Base-by-base conservation (phyloP, 2,797 vertebrate species). In the Botia almorhae region DNA sequence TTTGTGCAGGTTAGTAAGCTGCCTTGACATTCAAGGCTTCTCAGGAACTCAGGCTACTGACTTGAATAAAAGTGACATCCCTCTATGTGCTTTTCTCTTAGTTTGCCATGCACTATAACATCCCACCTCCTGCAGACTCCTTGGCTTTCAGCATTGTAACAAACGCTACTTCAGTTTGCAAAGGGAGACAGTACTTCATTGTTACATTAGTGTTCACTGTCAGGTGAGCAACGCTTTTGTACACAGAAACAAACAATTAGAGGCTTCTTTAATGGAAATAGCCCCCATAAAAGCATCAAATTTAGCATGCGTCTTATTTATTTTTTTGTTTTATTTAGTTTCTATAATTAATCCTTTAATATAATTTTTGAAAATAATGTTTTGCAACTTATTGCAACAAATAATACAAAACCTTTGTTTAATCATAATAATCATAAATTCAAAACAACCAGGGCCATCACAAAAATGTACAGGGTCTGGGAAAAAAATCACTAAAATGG, bases 1-100 rank as follows among this genome's bases (percentile, higher is more conserved):
- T 92, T 93, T 70, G 80, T 91, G 3, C 95, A 97, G 96, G 96
- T 96, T 69, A 82, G 89, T 80, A 16, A 2, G 5, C 17, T 17
- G n/a, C 8, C 51, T 29, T 29, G 2, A 29, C 29, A 29, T 29
- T 29, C 29, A 29, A 29, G 4, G 29, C 29, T 29, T 29, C 29
- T 29, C 29, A 1, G 4, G 1, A 29, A 29, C 29, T 21, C 43
- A 43, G 1, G n/a, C 6, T 46, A 19, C 39, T 76, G 7, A 21
- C 17, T 3, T 51, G 17, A 4, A 33, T 65, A 33, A 68, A 46
- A 26, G 17, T 69, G 21, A 36, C 13, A 78, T 39, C 0, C 17
- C 68, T 12, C 26, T 58, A 3, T 53, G 1, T 68, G 19, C 69
- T 76, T 73, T 58, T 13, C 11, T 68, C 70, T 39, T 87, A 95